Base-by-base conservation (phyloP, 2,888 invertebrate species). In the Andrena dorsata region DNA sequence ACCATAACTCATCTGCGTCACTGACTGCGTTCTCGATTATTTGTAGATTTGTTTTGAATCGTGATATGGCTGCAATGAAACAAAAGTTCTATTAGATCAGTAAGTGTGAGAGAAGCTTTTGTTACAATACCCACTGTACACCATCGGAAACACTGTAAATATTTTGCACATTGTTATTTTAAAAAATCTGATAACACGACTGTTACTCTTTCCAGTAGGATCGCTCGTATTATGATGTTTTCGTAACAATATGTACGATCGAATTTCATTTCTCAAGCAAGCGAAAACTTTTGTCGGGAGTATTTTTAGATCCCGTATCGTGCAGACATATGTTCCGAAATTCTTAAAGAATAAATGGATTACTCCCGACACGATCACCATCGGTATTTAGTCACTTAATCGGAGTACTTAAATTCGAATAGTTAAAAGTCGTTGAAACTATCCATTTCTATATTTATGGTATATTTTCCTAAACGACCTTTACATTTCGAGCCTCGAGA, bases 71-170 rank as follows among this genome's bases (percentile, higher is more conserved):
- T 75, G 78, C 76, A 71, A 82, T 72, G 79, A 77, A 83, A 76
- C 65, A 61, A 76, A 84, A 73, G 53, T 83, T 60, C 68, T 69
- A 86, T 80, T 88, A 83, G 83, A 80, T 87, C 82, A 88, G 88
- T 88, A 75, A 88, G 88, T 85, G 61, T n/a, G 30, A 70, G 75
- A 61, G 69, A 41, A 49, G 28, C 41, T 65, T 47, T 56, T 74
- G 41, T 53, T 66, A 56, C 72, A 70, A 69, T 69, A 65, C 51
- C 47, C n/a, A 61, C 30, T 75, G 60, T 53, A 65, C 60, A 28
- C 16, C 28, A 65, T 13, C 35, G 47, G 26, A 56, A 56, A 47
- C 13, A 53, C 47, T 58, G 58, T 68, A 73, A 65, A 60, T 60
- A 35, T 64, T n/a, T 16, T 70, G 5, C 35, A 47, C 51, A 47